Evolutionary conservation across 2,888 invertebrate species (phyloP), one percentile per base, ranked within the genome.

Genomic region (Cryptops parisi): DNA sequence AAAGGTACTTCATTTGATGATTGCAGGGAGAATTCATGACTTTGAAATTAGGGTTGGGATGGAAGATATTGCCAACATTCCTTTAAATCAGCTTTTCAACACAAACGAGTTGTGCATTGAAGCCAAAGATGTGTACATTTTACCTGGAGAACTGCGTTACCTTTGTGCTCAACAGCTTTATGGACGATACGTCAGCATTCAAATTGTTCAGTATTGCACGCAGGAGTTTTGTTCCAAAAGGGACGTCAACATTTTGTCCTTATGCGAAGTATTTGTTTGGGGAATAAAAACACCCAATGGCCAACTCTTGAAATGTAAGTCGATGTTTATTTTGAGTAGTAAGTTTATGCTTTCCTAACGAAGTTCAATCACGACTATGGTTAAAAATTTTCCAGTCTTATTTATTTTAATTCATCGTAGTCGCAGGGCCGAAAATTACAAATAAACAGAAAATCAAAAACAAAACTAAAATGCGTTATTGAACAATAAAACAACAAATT

Each of bases 131-230:
- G 43, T 12, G 5, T 41, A 41, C 27, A 25, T 27, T 2, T 9
- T 2, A 17, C n/a, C 15, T 3, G 47, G 47, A 3, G 19, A 3
- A n/a, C 24, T 17, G 21, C 9, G 21, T 3, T 15, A 25, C 2
- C 6, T 9, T 1, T 47, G 47, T 47, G 25, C 4, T 9, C 9
- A 26, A 26, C 25, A 24, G 6, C 17, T 47, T 15, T 17, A 25
- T 26, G 47, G 47, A 2, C 3, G 47, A 47, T 47, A 17, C 19
- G 47, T 47, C 27, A 47, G 47, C 26, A 47, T 47, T 47, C 47
- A 47, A 27, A 26, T 47, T 27, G 47, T 47, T 2, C 1, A 17
- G 27, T 26, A 17, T 6, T 47, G 47, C 27, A 47, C 9, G 15
- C 9, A 33, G 6, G 15, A 6, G 6, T 33, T 33, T 15, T 33